phyloP scores from a whole-genome alignment of 1,140 invertebrate species.

The Latrodectus geometricus region DNA sequence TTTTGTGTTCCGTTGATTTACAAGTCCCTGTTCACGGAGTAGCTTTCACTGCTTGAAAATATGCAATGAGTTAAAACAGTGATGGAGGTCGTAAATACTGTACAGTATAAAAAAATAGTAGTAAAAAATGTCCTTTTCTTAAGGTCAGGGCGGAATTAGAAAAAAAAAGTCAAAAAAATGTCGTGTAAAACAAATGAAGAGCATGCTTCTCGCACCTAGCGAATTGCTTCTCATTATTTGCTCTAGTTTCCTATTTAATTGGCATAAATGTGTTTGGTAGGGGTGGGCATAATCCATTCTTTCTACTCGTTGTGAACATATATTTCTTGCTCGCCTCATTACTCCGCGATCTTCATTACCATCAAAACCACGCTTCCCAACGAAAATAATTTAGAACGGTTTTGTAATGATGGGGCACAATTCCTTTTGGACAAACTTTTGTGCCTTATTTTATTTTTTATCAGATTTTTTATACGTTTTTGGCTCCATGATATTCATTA shows the following conservation, averaged over 20 bases:
- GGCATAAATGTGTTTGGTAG: conserved; percentile 59
- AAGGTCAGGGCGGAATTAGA: neutral
- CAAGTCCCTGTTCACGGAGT: conserved; percentile 2
- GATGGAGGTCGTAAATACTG: conserved; percentile 27
- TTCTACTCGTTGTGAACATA: conserved; percentile 45
- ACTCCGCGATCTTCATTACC: conserved; percentile 58
- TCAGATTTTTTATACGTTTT: conserved; percentile 45
- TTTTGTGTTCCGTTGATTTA: conserved; percentile 23
- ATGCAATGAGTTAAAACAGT: conserved; percentile 40
- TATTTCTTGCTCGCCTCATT: conserved; percentile 54
- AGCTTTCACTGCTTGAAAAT: conserved; percentile 38
- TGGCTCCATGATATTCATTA: conserved; percentile 50
- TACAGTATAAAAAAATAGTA: conserved; percentile 36
- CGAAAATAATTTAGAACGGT: conserved; percentile 58
- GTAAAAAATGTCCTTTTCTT: conserved; percentile 2
- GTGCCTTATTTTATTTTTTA: conserved; percentile 50
- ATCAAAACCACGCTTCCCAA: conserved; percentile 40
- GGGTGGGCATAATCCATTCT: conserved; percentile 53
- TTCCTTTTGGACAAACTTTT: conserved; percentile 50
- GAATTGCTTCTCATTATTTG: conserved; percentile 53
- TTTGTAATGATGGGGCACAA: conserved; percentile 47
- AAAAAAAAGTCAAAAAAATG: conserved; percentile 27
- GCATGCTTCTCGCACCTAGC: conserved; percentile 52
- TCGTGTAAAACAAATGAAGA: conserved; percentile 58
- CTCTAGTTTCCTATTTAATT: conserved; percentile 59